These are phyloP conservation scores for Fragum sueziense DNA, from an alignment of 2,888 invertebrate genomes.

Conservation along the genomic window DNA sequence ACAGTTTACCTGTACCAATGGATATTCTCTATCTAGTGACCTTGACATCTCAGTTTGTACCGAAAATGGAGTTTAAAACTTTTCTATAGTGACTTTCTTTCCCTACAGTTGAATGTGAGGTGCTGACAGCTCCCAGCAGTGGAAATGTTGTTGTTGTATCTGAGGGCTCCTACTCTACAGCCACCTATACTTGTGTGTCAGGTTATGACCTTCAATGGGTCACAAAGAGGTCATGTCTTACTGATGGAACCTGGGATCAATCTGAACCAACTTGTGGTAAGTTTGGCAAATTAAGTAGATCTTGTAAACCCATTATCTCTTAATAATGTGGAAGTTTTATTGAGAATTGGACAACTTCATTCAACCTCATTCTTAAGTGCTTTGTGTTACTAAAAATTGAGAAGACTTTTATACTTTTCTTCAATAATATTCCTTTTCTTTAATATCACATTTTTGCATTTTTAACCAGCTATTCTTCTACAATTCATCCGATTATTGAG, in stretches of 20 bases:
- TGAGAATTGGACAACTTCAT: no score
- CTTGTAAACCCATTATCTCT: no score
- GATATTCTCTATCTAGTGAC: conserved; percentile 18
- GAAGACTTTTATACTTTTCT: no score
- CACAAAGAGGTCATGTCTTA: conserved; percentile 23
- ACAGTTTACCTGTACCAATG: conserved; percentile 28
- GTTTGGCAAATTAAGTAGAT: no score
- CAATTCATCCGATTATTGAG: neutral
- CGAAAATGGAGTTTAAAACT: conserved; percentile 16
- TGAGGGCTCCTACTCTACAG: conserved; percentile 32
- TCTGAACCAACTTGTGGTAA: conserved; percentile 50
- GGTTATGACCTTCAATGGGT: conserved; percentile 44
- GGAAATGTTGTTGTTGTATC: conserved; percentile 35
- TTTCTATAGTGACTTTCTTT: neutral
- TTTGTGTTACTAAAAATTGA: no score
- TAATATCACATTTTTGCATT: no score
- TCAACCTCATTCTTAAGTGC: no score
- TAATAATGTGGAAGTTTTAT: no score
- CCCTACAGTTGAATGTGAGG: conserved; percentile 31
- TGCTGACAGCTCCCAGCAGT: conserved; percentile 22
- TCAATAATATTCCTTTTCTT: no score
- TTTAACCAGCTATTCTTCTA: no score
- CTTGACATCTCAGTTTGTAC: conserved; percentile 15
- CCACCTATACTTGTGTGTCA: conserved; percentile 34
- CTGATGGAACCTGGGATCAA: conserved; percentile 44